Percentiles rank a stretch among this genome's conserved stretches.
phyloP scores from a whole-genome alignment of 2,797 vertebrate genomes.

The Diceros bicornis region DNA sequence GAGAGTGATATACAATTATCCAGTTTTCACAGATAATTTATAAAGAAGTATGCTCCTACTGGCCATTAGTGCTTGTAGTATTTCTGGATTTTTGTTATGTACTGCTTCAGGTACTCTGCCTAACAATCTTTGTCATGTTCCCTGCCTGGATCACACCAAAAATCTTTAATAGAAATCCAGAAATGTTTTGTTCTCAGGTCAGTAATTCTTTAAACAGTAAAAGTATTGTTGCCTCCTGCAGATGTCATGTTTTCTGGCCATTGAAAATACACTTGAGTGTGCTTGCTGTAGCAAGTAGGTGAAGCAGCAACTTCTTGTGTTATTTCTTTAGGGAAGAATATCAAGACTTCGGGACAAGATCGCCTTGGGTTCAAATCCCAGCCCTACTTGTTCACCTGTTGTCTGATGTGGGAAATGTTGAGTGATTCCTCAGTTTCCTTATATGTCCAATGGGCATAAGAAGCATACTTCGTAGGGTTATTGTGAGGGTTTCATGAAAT shows the following conservation, averaged over 20 bases:
- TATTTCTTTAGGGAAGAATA: not conserved
- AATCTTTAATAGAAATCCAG: not conserved
- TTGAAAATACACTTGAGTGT: not conserved
- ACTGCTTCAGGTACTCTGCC: not conserved
- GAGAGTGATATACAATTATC: not conserved
- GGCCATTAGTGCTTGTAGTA: too few species aligned
- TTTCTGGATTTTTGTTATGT: not conserved
- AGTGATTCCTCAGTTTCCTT: not conserved
- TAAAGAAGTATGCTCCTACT: not conserved
- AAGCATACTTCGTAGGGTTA: not conserved
- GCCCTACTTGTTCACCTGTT: not conserved
- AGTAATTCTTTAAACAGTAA: not conserved
- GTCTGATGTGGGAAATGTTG: not conserved
- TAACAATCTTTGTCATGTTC: not conserved
- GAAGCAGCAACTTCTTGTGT: not conserved
- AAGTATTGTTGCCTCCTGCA: not conserved
- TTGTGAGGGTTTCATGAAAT: too few species aligned
- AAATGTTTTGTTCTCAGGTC: not conserved
- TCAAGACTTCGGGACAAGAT: not conserved
- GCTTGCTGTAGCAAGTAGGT: rapidly evolving
- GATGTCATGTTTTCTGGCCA: not conserved
- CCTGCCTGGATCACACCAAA: not conserved
- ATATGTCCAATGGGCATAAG: too few species aligned
- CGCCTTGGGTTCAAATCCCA: not conserved
- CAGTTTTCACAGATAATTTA: not conserved